phyloP scores from a whole-genome alignment of 2,113 vertebrate species.

The Speoplatyrhinus poulsoni region DNA sequence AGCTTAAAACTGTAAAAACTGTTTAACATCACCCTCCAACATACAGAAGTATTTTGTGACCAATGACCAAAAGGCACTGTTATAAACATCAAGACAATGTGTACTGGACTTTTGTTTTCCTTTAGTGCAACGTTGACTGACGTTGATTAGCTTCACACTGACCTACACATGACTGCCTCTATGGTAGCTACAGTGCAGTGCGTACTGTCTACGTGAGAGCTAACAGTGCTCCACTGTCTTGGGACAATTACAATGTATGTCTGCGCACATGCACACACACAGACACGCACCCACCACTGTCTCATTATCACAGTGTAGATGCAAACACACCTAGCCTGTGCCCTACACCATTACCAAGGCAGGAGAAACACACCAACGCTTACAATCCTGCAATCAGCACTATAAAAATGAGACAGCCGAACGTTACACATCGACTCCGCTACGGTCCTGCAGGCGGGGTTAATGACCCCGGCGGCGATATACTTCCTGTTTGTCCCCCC shows the following conservation, averaged over 20 bases:
- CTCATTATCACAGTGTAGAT: slow-evolving; percentile 68
- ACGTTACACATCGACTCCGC: slow-evolving; percentile 55
- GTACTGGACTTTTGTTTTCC: too few species aligned
- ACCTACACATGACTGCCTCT: slow-evolving; percentile 45
- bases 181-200: slow-evolving; percentile 37
- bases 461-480: slow-evolving; percentile 18
- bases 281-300: slow-evolving; percentile 44
- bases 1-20: slow-evolving; percentile 27
- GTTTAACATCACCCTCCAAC: not conserved
- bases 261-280: slow-evolving; percentile 7
- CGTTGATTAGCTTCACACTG: slow-evolving; percentile 22
- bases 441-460: slow-evolving; percentile 42
- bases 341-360: slow-evolving; percentile 33
- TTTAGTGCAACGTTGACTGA: slow-evolving; percentile 19
- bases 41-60: slow-evolving; percentile 1
- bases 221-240: slow-evolving; percentile 64
- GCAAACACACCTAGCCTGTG: slow-evolving; percentile 62
- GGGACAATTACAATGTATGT: slow-evolving; percentile 59
- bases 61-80: slow-evolving; percentile 12
- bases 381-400: slow-evolving; percentile 38
- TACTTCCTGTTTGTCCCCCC: slow-evolving; percentile 58
- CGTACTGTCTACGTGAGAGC: not conserved
- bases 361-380: not conserved
- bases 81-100: slow-evolving; percentile 29
- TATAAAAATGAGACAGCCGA: slow-evolving; percentile 46